phyloP scores from a whole-genome alignment of 2,888 invertebrate genomes.

The Luffia ferchaultella region DNA sequence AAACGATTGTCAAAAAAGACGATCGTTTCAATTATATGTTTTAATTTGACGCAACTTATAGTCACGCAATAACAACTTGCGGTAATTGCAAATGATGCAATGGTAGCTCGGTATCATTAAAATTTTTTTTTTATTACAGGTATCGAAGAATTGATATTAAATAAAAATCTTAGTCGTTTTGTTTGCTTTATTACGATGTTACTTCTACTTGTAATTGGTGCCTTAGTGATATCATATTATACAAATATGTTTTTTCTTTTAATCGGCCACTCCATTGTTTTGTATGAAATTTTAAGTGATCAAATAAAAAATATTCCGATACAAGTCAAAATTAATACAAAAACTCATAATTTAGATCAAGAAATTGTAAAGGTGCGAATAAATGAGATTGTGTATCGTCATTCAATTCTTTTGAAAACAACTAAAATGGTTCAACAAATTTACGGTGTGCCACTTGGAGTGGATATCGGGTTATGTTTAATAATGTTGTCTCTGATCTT shows the following conservation, averaged over 20 bases:
- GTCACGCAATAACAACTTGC: too few species aligned
- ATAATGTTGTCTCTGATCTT: constrained; percentile 39
- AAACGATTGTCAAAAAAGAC: too few species aligned
- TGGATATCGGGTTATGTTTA: constrained; percentile 41
- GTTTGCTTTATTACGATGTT: too few species aligned
- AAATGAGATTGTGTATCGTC: not conserved
- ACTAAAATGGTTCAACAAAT: constrained; percentile 29
- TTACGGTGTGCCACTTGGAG: constrained; percentile 41
- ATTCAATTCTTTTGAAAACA: constrained; percentile 23
- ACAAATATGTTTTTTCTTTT: not conserved
- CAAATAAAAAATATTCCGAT: not conserved
- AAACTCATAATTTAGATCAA: not conserved
- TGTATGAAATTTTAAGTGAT: not conserved
- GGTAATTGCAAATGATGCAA: too few species aligned
- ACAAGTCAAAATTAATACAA: not conserved
- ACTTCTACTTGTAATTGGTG: too few species aligned
- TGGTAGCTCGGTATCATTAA: too few species aligned
- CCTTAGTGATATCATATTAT: not conserved
- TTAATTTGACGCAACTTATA: too few species aligned
- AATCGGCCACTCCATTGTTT: not conserved
- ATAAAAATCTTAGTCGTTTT: too few species aligned
- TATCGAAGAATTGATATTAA: too few species aligned
- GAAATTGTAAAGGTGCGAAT: not conserved
- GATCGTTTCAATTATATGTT: too few species aligned
- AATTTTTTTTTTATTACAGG: too few species aligned